phyloP scores from a whole-genome alignment of 2,888 invertebrate species.

The Cephus rjabovi region DNA sequence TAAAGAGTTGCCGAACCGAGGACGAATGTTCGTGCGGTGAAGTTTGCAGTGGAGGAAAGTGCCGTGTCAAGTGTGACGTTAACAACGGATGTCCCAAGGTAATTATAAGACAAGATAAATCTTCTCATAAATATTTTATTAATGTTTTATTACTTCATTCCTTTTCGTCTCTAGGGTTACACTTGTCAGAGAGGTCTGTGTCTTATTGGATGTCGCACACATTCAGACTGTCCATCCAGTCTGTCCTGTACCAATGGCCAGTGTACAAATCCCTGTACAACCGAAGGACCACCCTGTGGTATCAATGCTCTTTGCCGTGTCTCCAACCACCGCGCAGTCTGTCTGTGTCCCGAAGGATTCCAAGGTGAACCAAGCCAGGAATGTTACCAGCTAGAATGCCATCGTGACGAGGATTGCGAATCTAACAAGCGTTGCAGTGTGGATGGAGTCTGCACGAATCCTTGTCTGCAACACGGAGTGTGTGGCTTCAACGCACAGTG shows the following conservation, averaged over 20 bases:
- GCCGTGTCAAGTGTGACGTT: slow-evolving; percentile 78
- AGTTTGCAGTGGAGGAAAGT: slow-evolving; percentile 79
- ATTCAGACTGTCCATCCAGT: slow-evolving; percentile 82
- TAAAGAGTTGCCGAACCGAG: slow-evolving; percentile 74
- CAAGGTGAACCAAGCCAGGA: slow-evolving; percentile 83
- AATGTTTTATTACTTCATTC: not conserved
- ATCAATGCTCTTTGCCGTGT: slow-evolving; percentile 83
- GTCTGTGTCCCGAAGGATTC: slow-evolving; percentile 88
- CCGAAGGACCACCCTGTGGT: slow-evolving; percentile 78
- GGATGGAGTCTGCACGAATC: slow-evolving; percentile 82
- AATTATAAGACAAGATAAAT: slow-evolving; percentile 10
- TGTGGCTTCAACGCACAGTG: slow-evolving; percentile 90
- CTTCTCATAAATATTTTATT: not conserved
- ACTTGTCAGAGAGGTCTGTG: slow-evolving; percentile 80
- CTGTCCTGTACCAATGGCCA: slow-evolving; percentile 79
- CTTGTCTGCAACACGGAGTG: slow-evolving; percentile 79
- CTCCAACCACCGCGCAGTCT: slow-evolving; percentile 84
- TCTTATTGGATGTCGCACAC: slow-evolving; percentile 82
- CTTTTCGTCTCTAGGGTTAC: slow-evolving; percentile 73
- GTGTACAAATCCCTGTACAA: slow-evolving; percentile 78
- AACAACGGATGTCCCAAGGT: slow-evolving; percentile 75
- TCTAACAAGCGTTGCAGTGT: slow-evolving; percentile 79
- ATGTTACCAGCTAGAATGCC: slow-evolving; percentile 83
- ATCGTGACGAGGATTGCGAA: slow-evolving; percentile 81
- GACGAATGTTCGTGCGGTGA: slow-evolving; percentile 87